Percentiles rank a stretch among this genome's conserved stretches.
These are phyloP conservation scores for Caenorhabditis doughertyi DNA, from an alignment of 2,888 invertebrate genomes.

Conservation along the genomic window DNA sequence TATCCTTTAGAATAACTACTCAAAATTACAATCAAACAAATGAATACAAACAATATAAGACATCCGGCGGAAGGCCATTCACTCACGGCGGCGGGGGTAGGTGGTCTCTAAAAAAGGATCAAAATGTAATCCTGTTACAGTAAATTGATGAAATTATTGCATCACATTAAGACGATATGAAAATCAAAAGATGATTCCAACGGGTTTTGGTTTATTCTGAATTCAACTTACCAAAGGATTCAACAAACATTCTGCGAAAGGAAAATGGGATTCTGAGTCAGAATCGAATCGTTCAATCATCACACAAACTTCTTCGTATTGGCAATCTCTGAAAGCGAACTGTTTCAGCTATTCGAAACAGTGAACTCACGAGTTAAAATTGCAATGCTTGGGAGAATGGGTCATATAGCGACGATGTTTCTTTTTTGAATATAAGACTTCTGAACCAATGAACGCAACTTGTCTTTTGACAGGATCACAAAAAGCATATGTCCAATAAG, in stretches of 20 bases:
- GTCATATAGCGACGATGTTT: neutral
- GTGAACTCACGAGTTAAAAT: neutral
- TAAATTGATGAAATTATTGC: slow-evolving; percentile 18
- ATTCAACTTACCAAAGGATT: slow-evolving; percentile 1
- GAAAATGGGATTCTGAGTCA: neutral
- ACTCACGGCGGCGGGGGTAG: neutral
- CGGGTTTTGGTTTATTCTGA: too few species aligned
- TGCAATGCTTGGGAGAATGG: neutral
- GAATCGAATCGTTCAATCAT: neutral
- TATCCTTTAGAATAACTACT: neutral
- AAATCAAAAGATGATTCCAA: slow-evolving; percentile 10
- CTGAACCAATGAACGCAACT: slow-evolving; percentile 4
- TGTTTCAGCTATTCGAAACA: neutral
- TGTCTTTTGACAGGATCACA: neutral
- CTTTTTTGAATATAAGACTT: neutral
- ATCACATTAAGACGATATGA: slow-evolving; percentile 9
- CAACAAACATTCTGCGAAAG: neutral
- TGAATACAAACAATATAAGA: neutral
- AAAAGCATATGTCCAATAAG: neutral
- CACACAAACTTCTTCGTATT: neutral
- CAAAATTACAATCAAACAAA: neutral
- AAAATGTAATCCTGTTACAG: slow-evolving; percentile 30
- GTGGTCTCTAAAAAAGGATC: slow-evolving; percentile 20
- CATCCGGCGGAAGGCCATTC: neutral
- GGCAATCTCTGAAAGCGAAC: slow-evolving; percentile 1